These are phyloP conservation scores for Spilarctia lutea DNA, from an alignment of 2,888 invertebrate species.

Conservation along the genomic window DNA sequence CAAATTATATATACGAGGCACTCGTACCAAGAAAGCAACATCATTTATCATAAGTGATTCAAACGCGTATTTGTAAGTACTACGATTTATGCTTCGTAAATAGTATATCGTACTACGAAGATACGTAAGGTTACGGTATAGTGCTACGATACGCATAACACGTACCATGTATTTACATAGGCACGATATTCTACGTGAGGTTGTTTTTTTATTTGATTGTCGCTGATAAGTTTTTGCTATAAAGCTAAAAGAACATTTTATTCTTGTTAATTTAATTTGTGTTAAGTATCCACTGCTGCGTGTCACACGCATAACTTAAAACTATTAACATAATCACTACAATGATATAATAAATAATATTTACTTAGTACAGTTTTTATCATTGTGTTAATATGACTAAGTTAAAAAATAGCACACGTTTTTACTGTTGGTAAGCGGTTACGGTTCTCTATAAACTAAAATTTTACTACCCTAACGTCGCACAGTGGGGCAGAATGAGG, in stretches of 20 bases:
- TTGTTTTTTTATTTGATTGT: background rate
- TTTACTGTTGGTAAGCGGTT: background rate
- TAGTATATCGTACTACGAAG: slow-evolving; percentile 38
- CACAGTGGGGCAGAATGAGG: too few relatives aligned
- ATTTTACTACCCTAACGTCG: background rate
- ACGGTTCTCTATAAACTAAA: background rate
- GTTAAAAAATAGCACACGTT: background rate
- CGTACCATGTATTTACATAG: slow-evolving; percentile 30
- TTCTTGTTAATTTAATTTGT: slow-evolving; percentile 4
- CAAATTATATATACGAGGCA: background rate
- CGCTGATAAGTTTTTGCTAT: background rate
- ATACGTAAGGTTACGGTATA: slow-evolving; percentile 36
- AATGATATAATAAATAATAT: background rate
- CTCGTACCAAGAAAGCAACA: slow-evolving; percentile 1
- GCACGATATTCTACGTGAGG: background rate
- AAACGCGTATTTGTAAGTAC: slow-evolving; percentile 48
- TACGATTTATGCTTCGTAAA: slow-evolving; percentile 40
- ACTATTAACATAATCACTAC: background rate
- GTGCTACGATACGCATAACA: slow-evolving; percentile 36
- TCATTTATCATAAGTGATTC: slow-evolving; percentile 37
- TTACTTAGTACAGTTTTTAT: background rate
- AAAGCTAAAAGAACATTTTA: background rate
- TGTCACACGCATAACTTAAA: slow-evolving; percentile 7
- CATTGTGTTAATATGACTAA: background rate
- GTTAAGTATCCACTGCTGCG: slow-evolving; percentile 1